These are phyloP conservation scores for Apocheima hispidaria DNA, from an alignment of 2,888 invertebrate species.

Conservation along the genomic window DNA sequence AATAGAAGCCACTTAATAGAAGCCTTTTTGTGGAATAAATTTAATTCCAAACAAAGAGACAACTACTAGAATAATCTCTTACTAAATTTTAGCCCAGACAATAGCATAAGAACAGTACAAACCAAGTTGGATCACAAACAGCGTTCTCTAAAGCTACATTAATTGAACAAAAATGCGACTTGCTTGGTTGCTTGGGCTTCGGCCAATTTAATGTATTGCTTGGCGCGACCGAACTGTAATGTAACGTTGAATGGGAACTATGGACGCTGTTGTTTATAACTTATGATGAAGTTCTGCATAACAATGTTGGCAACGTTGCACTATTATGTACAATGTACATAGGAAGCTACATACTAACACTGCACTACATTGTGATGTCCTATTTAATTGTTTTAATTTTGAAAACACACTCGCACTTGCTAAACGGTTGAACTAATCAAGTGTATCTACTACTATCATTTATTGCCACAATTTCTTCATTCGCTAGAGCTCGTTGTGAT, in stretches of 20 bases:
- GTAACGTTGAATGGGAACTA: conserved; percentile 74
- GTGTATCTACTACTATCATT: too few species aligned
- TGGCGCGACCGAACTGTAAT: conserved; percentile 72
- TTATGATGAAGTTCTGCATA: conserved; percentile 3
- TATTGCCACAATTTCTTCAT: too few species aligned
- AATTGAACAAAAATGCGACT: conserved; percentile 73
- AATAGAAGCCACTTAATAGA: conserved; percentile 2
- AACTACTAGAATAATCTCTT: conserved; percentile 9
- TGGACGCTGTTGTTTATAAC: conserved; percentile 51
- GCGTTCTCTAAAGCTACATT: conserved; percentile 65
- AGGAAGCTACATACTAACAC: too few species aligned
- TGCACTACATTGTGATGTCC: too few species aligned
- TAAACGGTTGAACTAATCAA: too few species aligned
- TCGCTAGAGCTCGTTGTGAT: too few species aligned
- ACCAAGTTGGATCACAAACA: conserved; percentile 53
- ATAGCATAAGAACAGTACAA: conserved; percentile 33
- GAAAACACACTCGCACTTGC: too few species aligned
- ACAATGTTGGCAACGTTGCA: background rate
- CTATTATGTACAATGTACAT: too few species aligned
- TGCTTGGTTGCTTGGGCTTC: conserved; percentile 75
- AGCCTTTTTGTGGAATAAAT: conserved; percentile 7
- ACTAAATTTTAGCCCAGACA: conserved; percentile 36
- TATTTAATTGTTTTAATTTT: too few species aligned
- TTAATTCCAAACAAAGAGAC: conserved; percentile 11
- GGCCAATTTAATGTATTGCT: conserved; percentile 82